Evolutionary conservation across 2,888 invertebrate species (phyloP), one percentile per base, ranked within the genome.

Genomic region (Phortica magna): DNA sequence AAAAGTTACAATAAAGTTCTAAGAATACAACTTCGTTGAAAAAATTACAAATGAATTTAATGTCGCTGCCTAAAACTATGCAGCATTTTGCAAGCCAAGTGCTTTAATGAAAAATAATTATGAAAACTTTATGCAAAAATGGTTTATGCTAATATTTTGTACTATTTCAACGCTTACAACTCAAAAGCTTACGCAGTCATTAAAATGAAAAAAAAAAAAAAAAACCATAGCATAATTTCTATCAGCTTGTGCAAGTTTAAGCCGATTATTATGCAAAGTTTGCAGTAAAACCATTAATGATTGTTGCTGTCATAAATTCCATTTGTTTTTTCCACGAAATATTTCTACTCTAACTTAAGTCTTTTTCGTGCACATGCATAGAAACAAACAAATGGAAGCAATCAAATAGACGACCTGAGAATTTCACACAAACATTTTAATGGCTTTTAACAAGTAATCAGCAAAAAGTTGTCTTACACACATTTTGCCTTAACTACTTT

Each of bases 141-240:
- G 31, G n/a, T 39, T 71, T 72, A 68, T 48, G 70, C 59, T 31
- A 31, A 31, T n/a, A n/a, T n/a, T n/a, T 31, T 31, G 31, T 31
- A 1, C 3, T 31, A 31, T 31, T 31, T 31, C 5, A 31, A 2
- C 5, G 31, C 5, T 31, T 31, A 31, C 1, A 31, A 2, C 10
- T 9, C 48, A 14, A 48, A 12, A 14, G 14, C 48, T 14, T 48
- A 9, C 1, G 14, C 48, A 48, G 10, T 48, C 48, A 14, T 48
- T 48, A 48, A 48, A 48, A 9, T 3, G 7, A 48, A 2, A 14
- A 0, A 48, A 48, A 9, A 48, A 48, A 48, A 2, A 14, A 0
- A 48, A 48, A 12, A 12, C 14, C 14, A 48, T 48, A 48, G 4
- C 48, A 48, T 48, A 48, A 48, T 48, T 48, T 48, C 2, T 12